Base-by-base conservation (phyloP, 2,888 invertebrate genomes). In the Diaprepes abbreviatus region DNA sequence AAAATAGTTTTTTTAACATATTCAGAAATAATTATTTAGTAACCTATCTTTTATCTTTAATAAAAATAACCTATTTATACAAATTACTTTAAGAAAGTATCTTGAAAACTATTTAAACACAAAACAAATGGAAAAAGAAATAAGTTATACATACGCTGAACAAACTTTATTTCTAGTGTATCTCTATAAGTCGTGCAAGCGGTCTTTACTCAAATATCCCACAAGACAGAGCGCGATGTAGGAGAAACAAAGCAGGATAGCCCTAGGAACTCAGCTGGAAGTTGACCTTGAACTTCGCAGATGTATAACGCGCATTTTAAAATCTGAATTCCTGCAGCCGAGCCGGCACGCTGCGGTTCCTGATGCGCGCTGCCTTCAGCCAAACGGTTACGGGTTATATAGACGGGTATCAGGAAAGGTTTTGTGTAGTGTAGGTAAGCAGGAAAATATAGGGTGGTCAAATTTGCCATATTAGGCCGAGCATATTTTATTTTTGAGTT, bases 231-330 rank as follows among this genome's bases (percentile, higher is more conserved):
- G 52, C 54, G 57, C 57, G 19, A 19, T 10, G 43, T 55, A 48
- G 14, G 55, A 43, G 38, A 9, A 24, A 35, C 31, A 14, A 58
- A 70, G 59, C 55, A 58, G 64, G 68, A 67, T 45, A 70, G 59
- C 58, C 59, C 65, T 55, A 69, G 69, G 69, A 72, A 70, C 69
- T 66, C 54, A 66, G 69, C 66, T 62, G 69, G 45, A 66, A 66
- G 65, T 69, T 66, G 65, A 70, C 69, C 72, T 70, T 72, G 72
- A 72, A 72, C 72, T 72, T 72, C 59, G 65, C 40, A 57, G 55
- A 57, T 57, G 55, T 55, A 55, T 55, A 65, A 57, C 57, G 45
- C 45, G 43, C 57, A 33, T 57, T 65, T 57, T 48, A 65, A 64
- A 65, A 40, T 21, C 21, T n/a, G 50, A 62, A 62, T 62, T 62